Percentiles rank a stretch among this genome's conserved stretches.
Evolutionary conservation across 2,113 vertebrate species (phyloP).

Genomic region (Anguilla japonica): DNA sequence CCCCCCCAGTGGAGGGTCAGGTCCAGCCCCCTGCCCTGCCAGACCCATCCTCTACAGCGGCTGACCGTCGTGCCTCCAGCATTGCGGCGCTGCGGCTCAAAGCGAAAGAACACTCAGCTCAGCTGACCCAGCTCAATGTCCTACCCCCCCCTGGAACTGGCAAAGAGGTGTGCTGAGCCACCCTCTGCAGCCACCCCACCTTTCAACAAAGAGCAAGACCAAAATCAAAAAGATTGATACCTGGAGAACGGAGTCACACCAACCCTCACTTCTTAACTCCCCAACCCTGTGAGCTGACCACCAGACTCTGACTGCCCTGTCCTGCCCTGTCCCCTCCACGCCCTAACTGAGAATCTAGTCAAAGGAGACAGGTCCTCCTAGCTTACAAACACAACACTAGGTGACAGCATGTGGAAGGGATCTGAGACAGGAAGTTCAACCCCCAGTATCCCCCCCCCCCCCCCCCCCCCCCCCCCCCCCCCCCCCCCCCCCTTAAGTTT

Average conservation of each 20-base stretch:
- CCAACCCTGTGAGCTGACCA: neutral
- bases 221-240: conserved; percentile 74
- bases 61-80: conserved; percentile 91
- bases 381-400: neutral
- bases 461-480: neutral
- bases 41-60: conserved; percentile 77
- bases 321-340: neutral
- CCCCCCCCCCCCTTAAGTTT: neutral
- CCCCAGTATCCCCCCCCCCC: too few species aligned
- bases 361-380: neutral
- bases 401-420: neutral
- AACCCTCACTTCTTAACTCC: conserved; percentile 19
- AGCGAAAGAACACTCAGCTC: conserved; percentile 95
- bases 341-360: neutral
- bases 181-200: conserved; percentile 21
- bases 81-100: conserved; percentile 94
- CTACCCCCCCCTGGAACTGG: conserved; percentile 86
- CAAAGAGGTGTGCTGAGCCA: conserved; percentile 95
- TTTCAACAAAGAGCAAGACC: conserved; percentile 78
- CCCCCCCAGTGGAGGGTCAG: conserved; percentile 78
- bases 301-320: neutral
- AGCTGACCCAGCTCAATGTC: conserved; percentile 97
- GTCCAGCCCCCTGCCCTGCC: conserved; percentile 70
- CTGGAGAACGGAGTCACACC: conserved; percentile 50
- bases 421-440: neutral